These are phyloP conservation scores for Miltochrista miniata DNA, from an alignment of 2,888 invertebrate species.

Conservation along the genomic window DNA sequence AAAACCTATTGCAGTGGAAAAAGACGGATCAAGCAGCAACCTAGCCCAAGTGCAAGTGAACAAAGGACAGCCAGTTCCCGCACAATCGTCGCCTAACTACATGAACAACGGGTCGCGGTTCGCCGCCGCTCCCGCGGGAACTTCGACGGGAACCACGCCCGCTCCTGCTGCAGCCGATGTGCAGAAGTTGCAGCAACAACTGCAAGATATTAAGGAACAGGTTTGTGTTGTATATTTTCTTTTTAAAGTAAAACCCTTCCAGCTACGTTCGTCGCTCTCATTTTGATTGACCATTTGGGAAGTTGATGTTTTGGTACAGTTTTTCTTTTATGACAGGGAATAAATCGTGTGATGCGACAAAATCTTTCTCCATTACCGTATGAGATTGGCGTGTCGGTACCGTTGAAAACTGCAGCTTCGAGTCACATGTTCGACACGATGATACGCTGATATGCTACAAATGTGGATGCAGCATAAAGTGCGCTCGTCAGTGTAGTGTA, in stretches of 20 bases:
- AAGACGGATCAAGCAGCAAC: constrained; percentile 64
- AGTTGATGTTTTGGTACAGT: no score
- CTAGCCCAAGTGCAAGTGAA: constrained; percentile 75
- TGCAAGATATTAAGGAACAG: constrained; percentile 99
- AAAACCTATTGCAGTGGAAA: constrained; percentile 50
- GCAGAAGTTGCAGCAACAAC: constrained; percentile 87
- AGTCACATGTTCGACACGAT: no score
- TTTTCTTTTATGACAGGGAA: no score
- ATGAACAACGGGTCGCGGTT: constrained; percentile 74
- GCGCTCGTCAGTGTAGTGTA: no score
- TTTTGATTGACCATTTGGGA: no score
- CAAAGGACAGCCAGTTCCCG: constrained; percentile 75
- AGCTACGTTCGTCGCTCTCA: no score
- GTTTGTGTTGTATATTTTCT: constrained; percentile 68
- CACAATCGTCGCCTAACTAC: constrained; percentile 73
- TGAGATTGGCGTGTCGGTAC: no score
- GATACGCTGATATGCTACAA: no score
- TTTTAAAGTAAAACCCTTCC: neutral
- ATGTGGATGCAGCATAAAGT: no score
- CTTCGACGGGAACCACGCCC: constrained; percentile 17
- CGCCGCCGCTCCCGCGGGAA: constrained; percentile 35
- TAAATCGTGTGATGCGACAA: no score
- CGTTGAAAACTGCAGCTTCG: no score
- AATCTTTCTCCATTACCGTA: no score
- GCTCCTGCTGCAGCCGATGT: constrained; percentile 85